These are phyloP conservation scores for Helleia helle DNA, from an alignment of 2,888 invertebrate genomes.

Conservation along the genomic window DNA sequence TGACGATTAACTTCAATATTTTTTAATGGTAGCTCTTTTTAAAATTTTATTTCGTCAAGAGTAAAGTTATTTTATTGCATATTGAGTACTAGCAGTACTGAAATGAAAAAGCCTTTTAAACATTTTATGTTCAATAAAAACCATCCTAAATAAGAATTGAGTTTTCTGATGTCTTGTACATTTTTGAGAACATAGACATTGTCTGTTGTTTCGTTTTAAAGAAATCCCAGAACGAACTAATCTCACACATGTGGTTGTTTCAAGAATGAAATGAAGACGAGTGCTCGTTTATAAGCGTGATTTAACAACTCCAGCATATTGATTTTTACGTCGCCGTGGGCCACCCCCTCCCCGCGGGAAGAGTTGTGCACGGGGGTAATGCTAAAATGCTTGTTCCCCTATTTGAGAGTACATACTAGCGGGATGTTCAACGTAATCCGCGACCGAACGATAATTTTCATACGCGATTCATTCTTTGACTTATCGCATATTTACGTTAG, in stretches of 20 bases:
- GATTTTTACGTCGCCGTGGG: conserved; percentile 75
- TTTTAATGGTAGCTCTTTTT: too few relatives aligned
- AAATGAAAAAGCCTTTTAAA: too few relatives aligned
- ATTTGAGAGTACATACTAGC: conserved; percentile 73
- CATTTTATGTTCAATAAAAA: background rate
- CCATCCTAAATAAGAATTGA: background rate
- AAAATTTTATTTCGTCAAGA: too few relatives aligned
- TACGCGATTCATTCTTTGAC: conserved; percentile 37
- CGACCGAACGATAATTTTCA: conserved; percentile 34
- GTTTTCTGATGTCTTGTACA: background rate
- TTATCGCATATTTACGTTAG: conserved; percentile 56
- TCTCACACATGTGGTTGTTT: conserved; percentile 51
- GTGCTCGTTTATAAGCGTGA: conserved; percentile 79
- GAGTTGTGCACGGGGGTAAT: conserved; percentile 75
- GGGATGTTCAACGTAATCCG: conserved; percentile 50
- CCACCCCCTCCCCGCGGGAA: conserved; percentile 70
- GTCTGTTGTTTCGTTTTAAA: background rate
- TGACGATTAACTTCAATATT: too few relatives aligned
- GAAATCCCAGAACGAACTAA: conserved; percentile 1
- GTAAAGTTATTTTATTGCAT: too few relatives aligned
- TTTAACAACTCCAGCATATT: conserved; percentile 85
- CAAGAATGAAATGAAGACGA: conserved; percentile 74
- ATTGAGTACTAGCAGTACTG: background rate
- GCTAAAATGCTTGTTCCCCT: conserved; percentile 76
- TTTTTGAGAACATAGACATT: background rate